Evolutionary conservation across 2,888 invertebrate genomes (phyloP), one percentile per base, ranked within the genome.

Genomic region (Charanyca ferruginea): DNA sequence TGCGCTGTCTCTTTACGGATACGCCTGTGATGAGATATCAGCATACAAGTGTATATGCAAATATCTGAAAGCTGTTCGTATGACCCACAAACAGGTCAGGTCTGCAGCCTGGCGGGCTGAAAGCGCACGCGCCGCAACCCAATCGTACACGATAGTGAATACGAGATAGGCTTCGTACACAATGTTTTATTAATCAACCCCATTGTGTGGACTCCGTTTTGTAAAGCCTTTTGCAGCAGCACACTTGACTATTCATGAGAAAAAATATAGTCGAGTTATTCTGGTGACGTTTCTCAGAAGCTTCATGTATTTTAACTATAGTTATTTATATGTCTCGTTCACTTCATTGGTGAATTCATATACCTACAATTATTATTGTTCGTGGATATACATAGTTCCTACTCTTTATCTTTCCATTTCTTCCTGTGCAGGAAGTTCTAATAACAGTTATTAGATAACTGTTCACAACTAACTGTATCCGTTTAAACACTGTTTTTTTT

Each of bases 181-280:
- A 81, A 91, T 92, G 91, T 91, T 92, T 91, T 93, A 93, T 92
- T 92, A 91, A 92, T 91, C 89, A 88, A 81, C 80, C 84, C 86
- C 89, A 90, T 92, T 92, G 90, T 91, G 75, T 83, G 73, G 67
- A 81, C 60, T 83, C 68, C 74, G 63, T 74, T 80, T 70, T 67
- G 66, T 74, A 78, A 80, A 76, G 69, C 88, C 87, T 87, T 90
- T 84, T 86, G 85, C 67, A 86, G 85, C 66, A 86, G 85, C 70
- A 53, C 66, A 72, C 73, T 78, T 85, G 83, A 87, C 81, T 89
- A 87, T 88, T 86, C 83, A 89, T 87, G 85, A 73, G 81, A 79
- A 54, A 85, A 83, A 79, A 57, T 60, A 80, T 79, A 78, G 68
- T 77, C 28, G 62, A 67, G 48, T 52, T 70, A 73, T 73, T 75